phyloP scores from a whole-genome alignment of 2,888 invertebrate genomes.

The Euclidia mi region DNA sequence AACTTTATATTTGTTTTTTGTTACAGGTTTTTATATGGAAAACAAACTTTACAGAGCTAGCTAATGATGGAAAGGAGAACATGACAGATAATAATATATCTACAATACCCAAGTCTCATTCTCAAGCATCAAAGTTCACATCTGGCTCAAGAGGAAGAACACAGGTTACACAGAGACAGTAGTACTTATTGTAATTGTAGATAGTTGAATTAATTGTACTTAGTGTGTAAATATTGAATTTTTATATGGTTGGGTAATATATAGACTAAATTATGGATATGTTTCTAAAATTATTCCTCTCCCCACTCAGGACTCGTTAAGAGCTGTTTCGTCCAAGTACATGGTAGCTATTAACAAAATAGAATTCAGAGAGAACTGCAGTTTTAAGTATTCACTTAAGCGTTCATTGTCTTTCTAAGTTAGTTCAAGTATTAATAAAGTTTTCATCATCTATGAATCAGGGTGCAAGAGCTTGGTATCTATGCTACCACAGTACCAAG shows the following conservation, averaged over 20 bases:
- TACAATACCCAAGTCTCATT: constrained; percentile 57
- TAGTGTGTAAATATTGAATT: constrained; percentile 32
- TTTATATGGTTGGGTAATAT: constrained; percentile 44
- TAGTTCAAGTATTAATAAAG: constrained; percentile 61
- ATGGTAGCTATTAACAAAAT: constrained; percentile 76
- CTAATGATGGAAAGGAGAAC: constrained; percentile 77
- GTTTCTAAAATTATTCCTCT: constrained; percentile 51
- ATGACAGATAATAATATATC: constrained; percentile 65
- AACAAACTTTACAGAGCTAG: constrained; percentile 84
- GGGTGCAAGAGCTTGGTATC: constrained; percentile 82
- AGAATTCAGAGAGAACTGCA: constrained; percentile 78
- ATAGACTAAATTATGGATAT: constrained; percentile 34
- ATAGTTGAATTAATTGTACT: constrained; percentile 43
- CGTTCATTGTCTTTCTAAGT: constrained; percentile 65
- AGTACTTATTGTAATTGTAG: constrained; percentile 28
- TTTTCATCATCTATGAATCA: constrained; percentile 71
- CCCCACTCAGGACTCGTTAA: constrained; percentile 71
- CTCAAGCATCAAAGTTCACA: constrained; percentile 65
- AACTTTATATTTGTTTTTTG: constrained; percentile 1
- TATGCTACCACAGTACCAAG: constrained; percentile 82
- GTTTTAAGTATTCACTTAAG: constrained; percentile 59
- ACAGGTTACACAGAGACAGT: constrained; percentile 77
- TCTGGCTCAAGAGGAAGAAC: constrained; percentile 64
- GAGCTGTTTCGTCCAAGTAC: constrained; percentile 70
- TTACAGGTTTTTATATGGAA: constrained; percentile 88